A percentile compares a stretch with the other conserved stretches of the same genome.
phyloP scores from a whole-genome alignment of 2,797 vertebrate genomes.

The Falco berigora region DNA sequence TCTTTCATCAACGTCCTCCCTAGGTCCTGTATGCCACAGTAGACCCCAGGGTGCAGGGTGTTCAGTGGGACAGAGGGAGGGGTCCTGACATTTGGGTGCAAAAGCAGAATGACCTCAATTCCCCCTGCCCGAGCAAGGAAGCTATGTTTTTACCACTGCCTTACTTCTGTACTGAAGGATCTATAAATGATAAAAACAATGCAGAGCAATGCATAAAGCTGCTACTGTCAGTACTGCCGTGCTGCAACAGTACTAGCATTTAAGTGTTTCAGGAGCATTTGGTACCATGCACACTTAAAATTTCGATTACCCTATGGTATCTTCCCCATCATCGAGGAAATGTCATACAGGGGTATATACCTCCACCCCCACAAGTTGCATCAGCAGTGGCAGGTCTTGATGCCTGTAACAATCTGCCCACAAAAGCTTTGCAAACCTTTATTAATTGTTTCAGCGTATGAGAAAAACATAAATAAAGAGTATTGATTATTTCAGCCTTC shows the following conservation, averaged over 20 bases:
- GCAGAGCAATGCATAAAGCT: not conserved
- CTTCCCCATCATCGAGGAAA: not conserved
- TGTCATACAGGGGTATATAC: not conserved
- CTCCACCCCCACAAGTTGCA: not conserved
- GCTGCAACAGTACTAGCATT: not conserved
- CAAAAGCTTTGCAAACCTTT: not conserved
- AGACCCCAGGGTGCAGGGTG: not conserved
- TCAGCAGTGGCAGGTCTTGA: not conserved
- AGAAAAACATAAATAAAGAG: not conserved
- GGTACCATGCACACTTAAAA: fast-evolving
- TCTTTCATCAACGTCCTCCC: not conserved
- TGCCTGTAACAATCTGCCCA: not conserved
- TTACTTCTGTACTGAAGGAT: not conserved
- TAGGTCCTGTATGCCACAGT: not conserved
- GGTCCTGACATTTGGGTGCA: not conserved
- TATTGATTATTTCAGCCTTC: not conserved
- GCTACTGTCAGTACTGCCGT: not conserved
- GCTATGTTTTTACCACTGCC: not conserved
- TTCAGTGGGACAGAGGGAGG: not conserved
- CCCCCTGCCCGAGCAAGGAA: not conserved
- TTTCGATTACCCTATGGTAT: not conserved
- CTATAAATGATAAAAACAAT: not conserved
- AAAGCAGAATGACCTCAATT: not conserved
- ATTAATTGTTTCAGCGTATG: not conserved
- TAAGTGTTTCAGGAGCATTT: not conserved